Evolutionary conservation across 2,113 vertebrate genomes (phyloP), one percentile per base, ranked within the genome.

Genomic region (Oceanites oceanicus): DNA sequence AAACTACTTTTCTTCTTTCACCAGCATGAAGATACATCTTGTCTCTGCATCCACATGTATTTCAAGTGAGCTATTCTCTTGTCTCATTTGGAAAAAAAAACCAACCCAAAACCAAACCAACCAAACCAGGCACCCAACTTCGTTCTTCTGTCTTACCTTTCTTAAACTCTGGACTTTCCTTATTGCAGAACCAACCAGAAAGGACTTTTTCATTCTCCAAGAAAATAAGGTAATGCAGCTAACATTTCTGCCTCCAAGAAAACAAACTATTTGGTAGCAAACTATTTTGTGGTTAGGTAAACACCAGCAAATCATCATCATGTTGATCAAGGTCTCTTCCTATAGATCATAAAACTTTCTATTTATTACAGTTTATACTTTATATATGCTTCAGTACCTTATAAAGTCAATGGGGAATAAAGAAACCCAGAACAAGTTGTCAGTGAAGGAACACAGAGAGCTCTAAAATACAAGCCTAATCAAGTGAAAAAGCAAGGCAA

Each of bases 211-310:
- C 1, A 17, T 65, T 56, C 86, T 85, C 49, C 49, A 68, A 17
- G 13, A 67, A 87, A 75, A 68, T 3, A 85, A 13, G 13, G 19
- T 50, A 70, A 91, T 4, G 7, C 79, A 91, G 49, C 22, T 42
- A 93, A 27, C 29, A 58, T 26, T 89, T 87, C 66, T 70, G 27
- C 38, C 45, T 92, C n/a, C 36, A 68, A 88, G 45, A 75, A 81
- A 87, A 79, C 14, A 34, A 84, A 79, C 18, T 63, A 47, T 47
- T 56, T 61, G 27, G 36, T 63, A 73, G 71, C 15, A 77, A 87
- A 71, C 23, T 42, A 34, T 42, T 73, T 42, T 6, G 22, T 36
- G 65, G 21, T 66, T 58, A 49, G 10, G 15, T 45, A 91, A 94
- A 70, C 0, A 0, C 11, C 25, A 52, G 36, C 73, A 80, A 84